Percentiles rank a stretch among this genome's conserved stretches.
Evolutionary conservation across 1,140 invertebrate species (phyloP).

Genomic region (Linepithema humile): DNA sequence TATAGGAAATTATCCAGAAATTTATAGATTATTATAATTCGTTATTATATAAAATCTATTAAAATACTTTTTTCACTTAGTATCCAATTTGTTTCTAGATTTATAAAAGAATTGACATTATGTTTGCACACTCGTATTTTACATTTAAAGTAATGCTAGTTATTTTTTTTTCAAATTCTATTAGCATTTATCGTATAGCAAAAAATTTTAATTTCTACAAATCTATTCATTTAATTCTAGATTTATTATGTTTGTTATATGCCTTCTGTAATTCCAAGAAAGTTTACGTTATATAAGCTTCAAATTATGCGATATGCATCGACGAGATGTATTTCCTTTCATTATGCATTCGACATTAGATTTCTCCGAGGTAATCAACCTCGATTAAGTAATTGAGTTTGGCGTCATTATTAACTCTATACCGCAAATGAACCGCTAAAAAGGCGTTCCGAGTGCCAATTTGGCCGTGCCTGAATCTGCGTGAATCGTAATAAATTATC

Average conservation of each 20-base stretch:
- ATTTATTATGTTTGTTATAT: neutral
- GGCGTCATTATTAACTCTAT: constrained; percentile 42
- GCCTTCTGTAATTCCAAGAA: neutral
- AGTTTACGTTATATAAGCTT: neutral
- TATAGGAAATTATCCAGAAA: neutral
- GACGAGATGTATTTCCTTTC: neutral
- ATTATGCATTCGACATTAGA: neutral
- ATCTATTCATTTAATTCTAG: neutral
- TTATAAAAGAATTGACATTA: no score
- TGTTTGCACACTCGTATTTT: neutral
- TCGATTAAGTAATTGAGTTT: constrained; percentile 48
- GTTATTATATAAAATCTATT: no score
- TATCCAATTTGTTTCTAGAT: no score
- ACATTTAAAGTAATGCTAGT: neutral
- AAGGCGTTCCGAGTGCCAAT: constrained; percentile 36
- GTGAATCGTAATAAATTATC: neutral
- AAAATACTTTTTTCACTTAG: no score
- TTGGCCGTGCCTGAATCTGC: constrained; percentile 15
- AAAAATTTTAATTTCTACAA: neutral
- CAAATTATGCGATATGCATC: neutral
- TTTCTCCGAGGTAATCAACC: constrained; percentile 33
- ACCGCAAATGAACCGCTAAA: constrained; percentile 45
- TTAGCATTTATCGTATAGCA: neutral
- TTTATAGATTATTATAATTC: neutral
- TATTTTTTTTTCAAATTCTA: neutral